Evolutionary conservation across 2,113 vertebrate genomes (phyloP), one percentile per base, ranked within the genome.

Genomic region (Nymphicus hollandicus): DNA sequence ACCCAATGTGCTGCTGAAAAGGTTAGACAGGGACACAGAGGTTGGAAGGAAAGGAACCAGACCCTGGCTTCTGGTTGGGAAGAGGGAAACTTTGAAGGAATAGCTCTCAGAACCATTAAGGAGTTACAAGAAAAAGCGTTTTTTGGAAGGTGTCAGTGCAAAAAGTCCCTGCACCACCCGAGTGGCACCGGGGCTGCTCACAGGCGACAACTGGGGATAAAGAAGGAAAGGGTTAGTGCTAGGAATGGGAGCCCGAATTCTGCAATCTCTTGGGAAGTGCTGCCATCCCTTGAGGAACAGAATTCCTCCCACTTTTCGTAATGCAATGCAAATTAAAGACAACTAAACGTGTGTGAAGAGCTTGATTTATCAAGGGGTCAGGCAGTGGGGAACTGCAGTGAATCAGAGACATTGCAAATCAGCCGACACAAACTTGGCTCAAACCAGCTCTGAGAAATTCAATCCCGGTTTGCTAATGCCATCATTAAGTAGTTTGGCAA

Each of bases 401-500:
- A 93, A 58, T 63, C 53, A 81, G 64, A 85, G 89, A 56, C 17
- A 2, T 49, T 14, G 43, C 19, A 72, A 47, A 53, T 55, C 70
- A 70, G 56, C 52, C 22, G 23, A n/a, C 16, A 14, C 83, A 73
- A 33, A 10, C 77, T 69, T 72, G 37, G 29, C 76, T 81, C 60
- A 27, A 74, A 22, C 37, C 47, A 56, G 46, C 39, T 17, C 89
- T 6, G 69, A 95, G 93, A 88, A 94, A 92, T 65, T 66, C 79
- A 85, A 56, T 88, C 87, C 94, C 71, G 68, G 88, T 95, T 90
- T 82, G 37, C 41, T 81, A 84, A 84, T 80, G 85, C 23, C 53
- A 47, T 73, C 83, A 91, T 89, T 28, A 73, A 91, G 64, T 61
- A 77, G 78, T 94, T 91, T 86, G 65, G 73, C 73, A 81, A 90